Base-by-base conservation (phyloP, 1,140 invertebrate species). In the Solenopsis fugax region DNA sequence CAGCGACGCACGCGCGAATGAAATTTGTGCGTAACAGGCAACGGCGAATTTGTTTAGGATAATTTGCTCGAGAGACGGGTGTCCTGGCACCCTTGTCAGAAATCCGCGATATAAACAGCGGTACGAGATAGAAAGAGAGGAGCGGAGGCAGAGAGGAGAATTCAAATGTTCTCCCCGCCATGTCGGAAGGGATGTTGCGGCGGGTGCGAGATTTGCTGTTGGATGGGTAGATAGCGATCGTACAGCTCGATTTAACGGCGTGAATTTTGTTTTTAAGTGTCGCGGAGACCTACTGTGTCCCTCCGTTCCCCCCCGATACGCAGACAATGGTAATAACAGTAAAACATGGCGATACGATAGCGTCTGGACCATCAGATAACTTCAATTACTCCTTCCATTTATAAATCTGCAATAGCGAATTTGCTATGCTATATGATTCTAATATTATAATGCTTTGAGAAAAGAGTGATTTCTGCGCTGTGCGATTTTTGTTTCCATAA, bases 211-310 rank as follows among this genome's bases (percentile, higher is more conserved):
- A 84, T 84, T 84, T 84, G 80, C 69, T 84, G 56, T 45, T 24
- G 80, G 69, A 60, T 62, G 80, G 80, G 80, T 84, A 84, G 80
- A 84, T 84, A 84, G 80, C 69, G 69, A 84, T 84, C 80, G 69
- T 84, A 84, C 69, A 84, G 69, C 80, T 73, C 80, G 80, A 84
- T 84, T 84, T 84, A 84, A 84, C 80, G 80, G 80, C 80, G 80
- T 84, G 80, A 84, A 84, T 84, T 84, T 84, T 84, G 80, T 84
- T 84, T 84, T 84, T 73, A 84, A 84, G 69, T 84, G 80, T 37
- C 69, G 29, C 54, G 12, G 65, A 62, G 10, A 6, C 80, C 80
- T 75, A n/a, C n/a, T 62, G n/a, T 50, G 69, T 50, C 54, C 29
- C 29, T 29, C 29, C 54, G 41, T 60, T 54, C 37, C 37, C 12